Evolutionary conservation across 2,888 invertebrate species (phyloP), one percentile per base, ranked within the genome.

Genomic region (Tinea trinotella): DNA sequence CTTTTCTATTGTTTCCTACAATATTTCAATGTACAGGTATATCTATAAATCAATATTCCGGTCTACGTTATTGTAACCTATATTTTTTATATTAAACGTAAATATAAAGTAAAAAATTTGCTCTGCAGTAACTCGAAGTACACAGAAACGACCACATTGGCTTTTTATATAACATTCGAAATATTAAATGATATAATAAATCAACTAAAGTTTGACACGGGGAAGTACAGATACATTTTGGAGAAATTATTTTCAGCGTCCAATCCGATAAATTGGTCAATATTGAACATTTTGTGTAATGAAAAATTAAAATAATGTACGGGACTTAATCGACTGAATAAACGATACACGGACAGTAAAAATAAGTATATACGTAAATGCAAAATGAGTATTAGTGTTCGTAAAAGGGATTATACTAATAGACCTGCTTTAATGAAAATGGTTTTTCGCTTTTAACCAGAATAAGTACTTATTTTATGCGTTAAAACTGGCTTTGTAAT

Each of bases 401-500:
- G 46, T 46, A 19, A 46, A 19, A 19, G 40, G 46, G 46, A 46
- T 46, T 46, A 46, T 46, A 46, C 19, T 46, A 46, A 46, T 46
- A 46, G 46, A 46, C 18, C 19, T 46, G 46, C 18, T 10, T 19
- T 18, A 46, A 18, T 17, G 46, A 10, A 17, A 17, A 46, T 19
- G 46, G 46, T 46, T 46, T 46, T 46, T 19, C 46, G 46, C 46
- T 46, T 46, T 46, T 46, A 46, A 40, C 13, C 40, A 40, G 40
- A 40, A 40, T 40, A 40, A 40, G 40, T 40, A 40, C 40, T 40
- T 40, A 40, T 40, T 40, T 40, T 40, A 40, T 40, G 40, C 13
- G 12, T 40, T 40, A 15, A 40, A 15, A 40, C 40, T 13, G 40
- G 40, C 40, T 40, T 40, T 40, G 40, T 40, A 15, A 40, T 40